A percentile compares a stretch with the other conserved stretches of the same genome.
Evolutionary conservation across 92 coral and sea anemone genomes (phyloP).

Genomic region (Hydrozoanthus gracilis): DNA sequence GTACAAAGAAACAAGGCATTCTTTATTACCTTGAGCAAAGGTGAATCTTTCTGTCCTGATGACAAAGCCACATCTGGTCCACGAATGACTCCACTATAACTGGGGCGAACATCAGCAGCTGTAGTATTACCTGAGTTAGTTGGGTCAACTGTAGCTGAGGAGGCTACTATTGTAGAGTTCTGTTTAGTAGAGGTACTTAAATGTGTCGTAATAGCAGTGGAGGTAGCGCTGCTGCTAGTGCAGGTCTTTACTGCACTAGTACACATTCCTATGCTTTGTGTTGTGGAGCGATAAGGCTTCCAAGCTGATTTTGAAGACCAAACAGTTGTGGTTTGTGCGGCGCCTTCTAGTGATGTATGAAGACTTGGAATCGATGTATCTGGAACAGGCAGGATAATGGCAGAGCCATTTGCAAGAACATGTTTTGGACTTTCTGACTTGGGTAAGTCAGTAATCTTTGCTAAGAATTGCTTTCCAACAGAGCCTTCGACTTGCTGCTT

Average conservation of each 20-base stretch:
- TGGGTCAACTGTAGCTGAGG: not conserved
- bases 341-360: conserved; percentile 14
- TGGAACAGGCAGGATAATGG: conserved; percentile 23
- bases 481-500: conserved; percentile 59
- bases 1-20: not conserved
- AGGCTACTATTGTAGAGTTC: not conserved
- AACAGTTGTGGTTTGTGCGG: conserved; percentile 55
- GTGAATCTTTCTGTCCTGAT: conserved; percentile 16
- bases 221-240: conserved; percentile 56
- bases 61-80: conserved; percentile 21
- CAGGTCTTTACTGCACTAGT: conserved; percentile 86
- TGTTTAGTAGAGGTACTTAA: conserved; percentile 5
- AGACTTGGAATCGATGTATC: conserved; percentile 13
- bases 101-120: conserved; percentile 19
- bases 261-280: conserved; percentile 81
- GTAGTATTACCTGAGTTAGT: not conserved
- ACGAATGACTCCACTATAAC: conserved; percentile 37
- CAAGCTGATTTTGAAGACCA: conserved; percentile 77
- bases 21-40: conserved; percentile 14
- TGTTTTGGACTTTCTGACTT: conserved; percentile 27
- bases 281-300: conserved; percentile 82
- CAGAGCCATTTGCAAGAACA: conserved; percentile 23
- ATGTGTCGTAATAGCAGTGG: conserved; percentile 30
- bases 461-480: not conserved
- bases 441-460: not conserved